A percentile compares a stretch with the other conserved stretches of the same genome.
These are phyloP conservation scores for Saccopteryx leptura DNA, from an alignment of 2,113 vertebrate species.

Conservation along the genomic window DNA sequence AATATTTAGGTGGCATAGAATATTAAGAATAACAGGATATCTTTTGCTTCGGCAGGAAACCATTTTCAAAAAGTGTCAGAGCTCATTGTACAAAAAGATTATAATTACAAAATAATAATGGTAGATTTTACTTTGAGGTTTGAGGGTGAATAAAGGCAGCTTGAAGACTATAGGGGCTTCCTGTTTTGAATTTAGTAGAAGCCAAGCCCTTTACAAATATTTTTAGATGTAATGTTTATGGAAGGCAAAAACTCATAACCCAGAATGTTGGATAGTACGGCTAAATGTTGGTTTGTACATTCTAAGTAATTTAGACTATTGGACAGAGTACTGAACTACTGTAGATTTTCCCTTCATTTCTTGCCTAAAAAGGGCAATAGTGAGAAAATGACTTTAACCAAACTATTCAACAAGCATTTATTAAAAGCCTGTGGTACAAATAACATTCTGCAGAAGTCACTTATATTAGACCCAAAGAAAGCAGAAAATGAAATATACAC, in stretches of 20 bases:
- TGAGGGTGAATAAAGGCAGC: constrained; percentile 69
- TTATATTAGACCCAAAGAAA: constrained; percentile 68
- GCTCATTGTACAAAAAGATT: constrained; percentile 70
- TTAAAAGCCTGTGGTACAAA: constrained; percentile 75
- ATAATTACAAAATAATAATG: constrained; percentile 76
- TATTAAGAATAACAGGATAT: constrained; percentile 84
- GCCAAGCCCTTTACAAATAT: constrained; percentile 76
- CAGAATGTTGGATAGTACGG: constrained; percentile 26
- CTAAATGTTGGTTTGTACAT: constrained; percentile 66
- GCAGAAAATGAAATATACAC: constrained; percentile 48
- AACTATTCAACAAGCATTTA: constrained; percentile 77
- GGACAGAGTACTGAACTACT: constrained; percentile 57
- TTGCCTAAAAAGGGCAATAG: constrained; percentile 83
- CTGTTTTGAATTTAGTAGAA: constrained; percentile 82
- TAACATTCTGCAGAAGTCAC: constrained; percentile 58
- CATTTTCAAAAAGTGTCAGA: constrained; percentile 76
- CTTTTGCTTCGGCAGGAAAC: constrained; percentile 83
- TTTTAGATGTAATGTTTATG: constrained; percentile 76
- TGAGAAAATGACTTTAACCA: constrained; percentile 81
- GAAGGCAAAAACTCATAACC: constrained; percentile 74
- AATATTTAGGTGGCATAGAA: constrained; percentile 70
- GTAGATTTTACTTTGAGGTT: constrained; percentile 65
- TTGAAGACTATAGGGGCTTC: constrained; percentile 71
- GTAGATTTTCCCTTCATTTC: constrained; percentile 72
- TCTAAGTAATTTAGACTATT: constrained; percentile 76